Conservation (phyloP, 2,888 invertebrate species). For the Rapana venosa region DNA sequence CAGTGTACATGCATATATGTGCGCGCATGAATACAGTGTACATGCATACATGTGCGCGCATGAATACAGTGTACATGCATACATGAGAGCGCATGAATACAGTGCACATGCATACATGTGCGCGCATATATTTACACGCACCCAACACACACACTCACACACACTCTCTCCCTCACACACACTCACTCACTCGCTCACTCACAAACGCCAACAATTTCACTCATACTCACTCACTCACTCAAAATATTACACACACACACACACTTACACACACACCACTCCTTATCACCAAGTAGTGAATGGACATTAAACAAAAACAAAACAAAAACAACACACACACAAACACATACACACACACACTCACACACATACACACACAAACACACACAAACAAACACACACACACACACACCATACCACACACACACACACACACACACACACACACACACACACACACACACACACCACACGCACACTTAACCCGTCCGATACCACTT, state of each 20-base stretch:
- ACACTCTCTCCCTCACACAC: neutral
- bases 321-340: neutral
- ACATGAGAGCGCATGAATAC: too few species aligned
- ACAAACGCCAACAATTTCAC: neutral
- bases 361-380: neutral
- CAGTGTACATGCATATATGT: too few species aligned
- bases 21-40: too few species aligned
- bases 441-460: slow-evolving; percentile 11
- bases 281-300: neutral
- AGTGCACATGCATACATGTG: too few species aligned
- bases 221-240: neutral
- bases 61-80: too few species aligned
- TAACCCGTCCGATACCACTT: neutral
- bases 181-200: neutral
- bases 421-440: neutral
- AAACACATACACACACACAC: neutral
- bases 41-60: too few species aligned
- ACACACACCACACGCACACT: neutral
- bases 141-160: too few species aligned
- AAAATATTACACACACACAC: neutral
- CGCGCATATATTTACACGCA: too few species aligned
- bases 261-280: neutral
- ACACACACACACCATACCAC: neutral
- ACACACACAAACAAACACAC: neutral
- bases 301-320: neutral